A percentile compares a stretch with the other conserved stretches of the same genome.
phyloP scores from a whole-genome alignment of 2,113 vertebrate species.

The Ciconia maguari region DNA sequence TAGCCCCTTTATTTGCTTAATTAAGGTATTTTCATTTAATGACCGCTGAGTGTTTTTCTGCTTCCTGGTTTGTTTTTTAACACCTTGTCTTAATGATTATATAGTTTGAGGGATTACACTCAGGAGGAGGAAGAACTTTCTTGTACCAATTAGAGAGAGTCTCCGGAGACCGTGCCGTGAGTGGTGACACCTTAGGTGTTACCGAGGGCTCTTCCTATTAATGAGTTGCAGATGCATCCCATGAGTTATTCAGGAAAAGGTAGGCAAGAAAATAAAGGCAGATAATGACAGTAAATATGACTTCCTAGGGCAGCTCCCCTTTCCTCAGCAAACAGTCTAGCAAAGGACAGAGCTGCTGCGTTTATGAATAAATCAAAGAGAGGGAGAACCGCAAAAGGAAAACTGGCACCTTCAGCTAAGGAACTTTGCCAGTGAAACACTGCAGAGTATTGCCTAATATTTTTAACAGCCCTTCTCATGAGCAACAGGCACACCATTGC shows the following conservation, averaged over 20 bases:
- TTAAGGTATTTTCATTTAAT: background rate
- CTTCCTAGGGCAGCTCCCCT: background rate
- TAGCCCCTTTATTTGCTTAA: background rate
- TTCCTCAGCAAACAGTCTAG: background rate
- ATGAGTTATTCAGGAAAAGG: background rate
- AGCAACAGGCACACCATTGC: no score
- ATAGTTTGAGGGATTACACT: background rate
- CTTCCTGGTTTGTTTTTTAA: background rate
- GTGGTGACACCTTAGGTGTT: background rate
- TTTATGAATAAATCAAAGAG: no score
- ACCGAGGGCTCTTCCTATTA: background rate
- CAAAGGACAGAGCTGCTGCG: background rate
- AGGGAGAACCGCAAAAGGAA: background rate
- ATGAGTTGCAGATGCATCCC: background rate
- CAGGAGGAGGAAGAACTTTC: background rate
- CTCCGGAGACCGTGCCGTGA: rapidly evolving
- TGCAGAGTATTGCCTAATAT: rapidly evolving
- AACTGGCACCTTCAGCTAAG: background rate
- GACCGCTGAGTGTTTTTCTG: background rate
- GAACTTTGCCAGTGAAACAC: rapidly evolving
- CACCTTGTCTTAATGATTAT: background rate
- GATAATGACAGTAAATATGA: rapidly evolving
- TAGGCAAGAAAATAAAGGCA: background rate
- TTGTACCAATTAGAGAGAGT: background rate
- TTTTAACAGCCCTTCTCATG: rapidly evolving